Percentiles rank a stretch among this genome's conserved stretches.
Evolutionary conservation across 1,140 invertebrate genomes (phyloP).

Genomic region (Brachionus plicatilis): DNA sequence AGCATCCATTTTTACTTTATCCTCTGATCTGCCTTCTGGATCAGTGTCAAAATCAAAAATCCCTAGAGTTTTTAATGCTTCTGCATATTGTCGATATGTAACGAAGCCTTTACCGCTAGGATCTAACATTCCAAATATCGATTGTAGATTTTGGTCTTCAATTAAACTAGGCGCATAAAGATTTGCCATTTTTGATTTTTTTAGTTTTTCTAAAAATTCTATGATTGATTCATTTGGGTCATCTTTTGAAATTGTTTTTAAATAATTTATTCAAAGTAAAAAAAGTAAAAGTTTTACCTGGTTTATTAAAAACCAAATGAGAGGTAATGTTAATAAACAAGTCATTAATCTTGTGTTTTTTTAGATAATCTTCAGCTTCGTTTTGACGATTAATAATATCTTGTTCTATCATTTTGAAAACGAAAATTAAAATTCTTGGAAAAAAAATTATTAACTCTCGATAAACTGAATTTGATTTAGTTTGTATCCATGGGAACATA

Average conservation of each 20-base stretch:
- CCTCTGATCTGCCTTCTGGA: slow-evolving; percentile 45
- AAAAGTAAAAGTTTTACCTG: slow-evolving; percentile 43
- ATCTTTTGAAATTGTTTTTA: slow-evolving; percentile 40
- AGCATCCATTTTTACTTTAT: slow-evolving; percentile 46
- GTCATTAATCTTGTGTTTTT: slow-evolving; percentile 46
- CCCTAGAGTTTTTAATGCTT: slow-evolving; percentile 48
- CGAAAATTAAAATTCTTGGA: background rate
- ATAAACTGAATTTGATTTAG: background rate
- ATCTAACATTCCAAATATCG: slow-evolving; percentile 50
- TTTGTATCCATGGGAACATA: background rate
- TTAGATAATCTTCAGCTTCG: slow-evolving; percentile 46
- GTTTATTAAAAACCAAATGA: slow-evolving; percentile 46
- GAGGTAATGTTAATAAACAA: slow-evolving; percentile 47
- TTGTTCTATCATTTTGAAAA: slow-evolving; percentile 12
- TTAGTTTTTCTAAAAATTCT: slow-evolving; percentile 45
- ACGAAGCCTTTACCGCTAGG: slow-evolving; percentile 47
- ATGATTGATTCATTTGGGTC: slow-evolving; percentile 47
- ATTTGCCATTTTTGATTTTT: slow-evolving; percentile 44
- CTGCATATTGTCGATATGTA: slow-evolving; percentile 47
- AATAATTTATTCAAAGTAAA: background rate
- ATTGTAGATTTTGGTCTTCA: slow-evolving; percentile 49
- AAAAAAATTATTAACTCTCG: background rate
- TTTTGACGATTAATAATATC: slow-evolving; percentile 40
- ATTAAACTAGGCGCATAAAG: slow-evolving; percentile 46
- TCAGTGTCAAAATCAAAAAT: slow-evolving; percentile 44